Base-by-base conservation (phyloP, 2,113 vertebrate genomes). In the Hemichromis elongatus region DNA sequence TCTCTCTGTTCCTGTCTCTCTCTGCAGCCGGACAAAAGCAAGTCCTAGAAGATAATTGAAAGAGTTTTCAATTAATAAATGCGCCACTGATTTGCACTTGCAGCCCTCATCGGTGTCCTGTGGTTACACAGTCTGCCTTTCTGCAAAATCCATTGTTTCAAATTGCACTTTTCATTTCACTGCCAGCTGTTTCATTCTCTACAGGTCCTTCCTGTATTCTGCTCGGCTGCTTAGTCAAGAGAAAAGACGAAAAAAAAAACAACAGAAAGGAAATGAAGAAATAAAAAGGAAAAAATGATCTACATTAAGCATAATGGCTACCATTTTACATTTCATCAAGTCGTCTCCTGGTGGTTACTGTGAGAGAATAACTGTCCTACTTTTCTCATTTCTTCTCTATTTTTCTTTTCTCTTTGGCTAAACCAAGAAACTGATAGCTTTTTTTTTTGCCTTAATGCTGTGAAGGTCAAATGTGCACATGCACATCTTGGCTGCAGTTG, bases 41-140 rank as follows among this genome's bases (percentile, higher is more conserved):
- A 77, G 57, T 8, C 11, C 53, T 42, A 14, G 56, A 80, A 88
- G 86, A 89, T 91, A 92, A 93, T 90, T 92, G 91, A 92, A 91
- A 90, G 85, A 82, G 42, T 89, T 86, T 92, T 92, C 77, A 84
- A 89, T 94, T 90, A 93, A 93, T 91, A 86, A 84, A 86, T 11
- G 33, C 56, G 1, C n/a, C 57, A 55, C 52, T 26, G 19, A 78
- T 83, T 80, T 66, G 68, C 57, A 70, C 77, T 82, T 0, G 9
- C 9, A 28, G 81, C 88, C 81, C 50, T 70, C 78, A 3, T 19
- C 3, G 83, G 70, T 59, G 86, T 82, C 81, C 84, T 37, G 3
- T 53, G 78, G 78, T 87, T 61, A 50, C 61, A 47, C 37, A 13
- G 37, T 16, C 35, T 40, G 59, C 55, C 42, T 85, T 61, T 45